Evolutionary conservation across 2,113 vertebrate species (phyloP).

Genomic region (Upupa epops): DNA sequence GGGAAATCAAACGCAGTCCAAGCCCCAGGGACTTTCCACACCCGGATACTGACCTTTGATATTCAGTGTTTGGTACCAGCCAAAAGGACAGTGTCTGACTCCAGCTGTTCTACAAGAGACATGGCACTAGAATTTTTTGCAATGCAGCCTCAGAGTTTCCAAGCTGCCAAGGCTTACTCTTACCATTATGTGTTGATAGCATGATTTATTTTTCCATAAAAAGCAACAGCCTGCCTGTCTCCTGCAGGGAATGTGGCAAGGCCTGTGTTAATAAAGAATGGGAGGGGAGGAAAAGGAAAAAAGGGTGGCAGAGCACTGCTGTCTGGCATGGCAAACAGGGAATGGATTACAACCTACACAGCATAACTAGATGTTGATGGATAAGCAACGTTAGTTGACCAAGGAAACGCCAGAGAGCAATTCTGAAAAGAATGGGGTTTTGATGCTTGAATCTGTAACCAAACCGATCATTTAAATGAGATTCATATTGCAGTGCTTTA

Average conservation of each 20-base stretch:
- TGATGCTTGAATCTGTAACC: background rate
- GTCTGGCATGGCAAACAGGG: background rate
- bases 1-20: background rate
- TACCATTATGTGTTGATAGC: background rate
- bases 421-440: background rate
- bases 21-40: background rate
- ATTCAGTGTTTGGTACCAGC: background rate
- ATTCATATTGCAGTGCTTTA: background rate
- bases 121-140: background rate
- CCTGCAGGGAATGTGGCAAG: background rate
- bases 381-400: background rate
- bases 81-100: background rate
- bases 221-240: background rate
- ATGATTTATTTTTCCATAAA: background rate
- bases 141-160: background rate
- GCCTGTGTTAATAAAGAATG: background rate
- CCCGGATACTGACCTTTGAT: background rate
- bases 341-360: background rate
- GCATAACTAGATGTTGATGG: background rate
- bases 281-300: background rate
- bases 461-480: background rate
- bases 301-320: background rate
- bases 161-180: background rate
- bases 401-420: background rate
- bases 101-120: background rate